Evolutionary conservation across 1,140 invertebrate genomes (phyloP), one percentile per base, ranked within the genome.

Genomic region (Sitobion miscanthi): DNA sequence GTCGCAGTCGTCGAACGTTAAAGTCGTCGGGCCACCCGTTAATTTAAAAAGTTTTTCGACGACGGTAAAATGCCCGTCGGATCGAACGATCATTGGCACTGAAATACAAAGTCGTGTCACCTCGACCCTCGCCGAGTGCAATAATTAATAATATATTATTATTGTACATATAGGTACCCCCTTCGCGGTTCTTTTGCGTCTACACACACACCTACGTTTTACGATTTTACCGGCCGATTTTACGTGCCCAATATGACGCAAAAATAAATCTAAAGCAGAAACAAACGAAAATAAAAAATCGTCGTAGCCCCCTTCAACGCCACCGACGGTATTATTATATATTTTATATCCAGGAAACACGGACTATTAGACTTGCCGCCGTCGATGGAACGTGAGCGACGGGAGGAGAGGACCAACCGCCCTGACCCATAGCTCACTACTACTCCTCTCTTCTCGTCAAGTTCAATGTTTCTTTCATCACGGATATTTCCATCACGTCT

Each of bases 401-500:
- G 45, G 30, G 45, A 30, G 85, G 45, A 30, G 45, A 30, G 17
- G 30, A 47, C 85, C 85, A 49, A 47, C 45, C 45, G 42, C 85
- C 30, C 86, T 87, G 86, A 87, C 86, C 86, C 47, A 87, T 87
- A 87, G 45, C 45, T 87, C 86, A 49, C n/a, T 25, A 30, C 42
- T 49, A 49, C 47, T 49, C 11, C 30, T n/a, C 17, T 38, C 30
- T 14, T 38, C 49, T 54, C 87, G 52, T 89, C 87, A 89, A 89
- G 87, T 89, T 52, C 87, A 54, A 54, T 42, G 87, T 57, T 89
- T 89, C 87, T 89, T 35, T 89, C 49, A 89, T 89, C 87, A 89
- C 49, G 87, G 49, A 89, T 38, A 57, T 89, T 89, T 89, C 87
- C 87, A 89, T 89, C 87, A 89, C 49, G 87, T 89, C 87, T 89